phyloP scores from a whole-genome alignment of 1,140 invertebrate genomes.

The Drosophila sechellia region DNA sequence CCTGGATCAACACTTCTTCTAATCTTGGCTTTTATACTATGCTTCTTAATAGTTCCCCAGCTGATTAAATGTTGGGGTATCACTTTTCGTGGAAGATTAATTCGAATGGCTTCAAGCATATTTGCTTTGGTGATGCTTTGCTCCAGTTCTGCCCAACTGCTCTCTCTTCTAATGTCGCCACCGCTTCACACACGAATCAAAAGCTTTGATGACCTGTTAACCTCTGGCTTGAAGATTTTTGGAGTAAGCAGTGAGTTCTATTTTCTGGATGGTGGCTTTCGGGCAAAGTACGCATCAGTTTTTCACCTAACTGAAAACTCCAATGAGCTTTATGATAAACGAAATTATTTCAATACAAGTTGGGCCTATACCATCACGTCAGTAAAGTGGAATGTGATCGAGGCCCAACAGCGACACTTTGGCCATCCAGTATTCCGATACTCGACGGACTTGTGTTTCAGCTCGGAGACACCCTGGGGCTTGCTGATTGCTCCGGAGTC shows the following conservation, averaged over 20 bases:
- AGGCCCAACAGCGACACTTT: constrained; percentile 52
- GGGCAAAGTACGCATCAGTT: constrained; percentile 52
- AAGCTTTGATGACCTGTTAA: constrained; percentile 51
- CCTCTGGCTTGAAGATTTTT: constrained; percentile 50
- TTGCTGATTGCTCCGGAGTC: constrained; percentile 50
- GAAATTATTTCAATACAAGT: constrained; percentile 58
- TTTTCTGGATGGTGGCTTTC: constrained; percentile 26
- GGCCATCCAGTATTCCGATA: constrained; percentile 42
- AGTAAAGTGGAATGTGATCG: constrained; percentile 46
- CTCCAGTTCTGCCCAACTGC: constrained; percentile 43
- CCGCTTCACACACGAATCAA: constrained; percentile 23
- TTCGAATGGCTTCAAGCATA: constrained; percentile 4
- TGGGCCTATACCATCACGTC: constrained; percentile 61
- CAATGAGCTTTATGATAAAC: constrained; percentile 21
- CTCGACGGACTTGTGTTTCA: constrained; percentile 40
- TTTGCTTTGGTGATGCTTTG: constrained; percentile 19
- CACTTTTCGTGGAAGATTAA: neutral
- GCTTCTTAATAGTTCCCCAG: neutral
- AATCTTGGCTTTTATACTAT: neutral
- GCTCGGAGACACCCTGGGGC: neutral
- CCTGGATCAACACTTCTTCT: neutral
- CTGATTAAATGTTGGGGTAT: neutral
- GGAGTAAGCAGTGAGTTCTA: constrained; percentile 49
- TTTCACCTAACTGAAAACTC: constrained; percentile 45
- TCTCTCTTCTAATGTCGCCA: constrained; percentile 26